Conservation (phyloP, 2,888 invertebrate species). For the Pristionchus arcanus region DNA sequence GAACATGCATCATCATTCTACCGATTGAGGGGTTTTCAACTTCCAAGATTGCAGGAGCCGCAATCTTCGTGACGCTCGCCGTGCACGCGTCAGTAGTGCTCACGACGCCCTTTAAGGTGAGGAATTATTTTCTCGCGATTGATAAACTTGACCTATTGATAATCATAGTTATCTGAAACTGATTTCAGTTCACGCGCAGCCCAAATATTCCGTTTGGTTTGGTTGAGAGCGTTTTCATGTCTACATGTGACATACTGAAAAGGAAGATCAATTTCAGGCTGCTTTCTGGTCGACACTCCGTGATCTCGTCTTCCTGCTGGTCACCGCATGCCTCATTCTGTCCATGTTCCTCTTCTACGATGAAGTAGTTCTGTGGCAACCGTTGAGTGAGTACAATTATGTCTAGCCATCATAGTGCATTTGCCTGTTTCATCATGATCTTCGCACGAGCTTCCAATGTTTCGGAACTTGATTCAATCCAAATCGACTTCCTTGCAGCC, state of each 20-base stretch:
- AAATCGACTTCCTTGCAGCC: neutral
- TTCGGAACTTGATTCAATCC: too few relatives aligned
- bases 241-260: too few relatives aligned
- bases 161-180: too few relatives aligned
- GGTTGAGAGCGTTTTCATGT: neutral
- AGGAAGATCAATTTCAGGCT: neutral
- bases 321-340: conserved; percentile 82
- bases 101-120: conserved; percentile 10
- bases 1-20: neutral
- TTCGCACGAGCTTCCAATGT: too few relatives aligned
- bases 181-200: too few relatives aligned
- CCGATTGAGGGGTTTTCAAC: neutral
- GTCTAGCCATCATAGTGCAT: too few relatives aligned
- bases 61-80: conserved; percentile 10
- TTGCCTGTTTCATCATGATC: too few relatives aligned
- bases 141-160: too few relatives aligned
- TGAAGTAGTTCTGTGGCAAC: conserved; percentile 82
- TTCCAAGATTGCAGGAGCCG: neutral
- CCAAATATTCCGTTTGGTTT: too few relatives aligned
- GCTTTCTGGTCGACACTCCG: conserved; percentile 80
- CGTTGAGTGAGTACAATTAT: conserved; percentile 74
- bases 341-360: conserved; percentile 81
- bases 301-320: conserved; percentile 82
- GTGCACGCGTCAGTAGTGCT: neutral
- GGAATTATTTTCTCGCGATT: too few relatives aligned